phyloP scores from a whole-genome alignment of 2,888 invertebrate species.

The Lasioglossum figueresi region DNA sequence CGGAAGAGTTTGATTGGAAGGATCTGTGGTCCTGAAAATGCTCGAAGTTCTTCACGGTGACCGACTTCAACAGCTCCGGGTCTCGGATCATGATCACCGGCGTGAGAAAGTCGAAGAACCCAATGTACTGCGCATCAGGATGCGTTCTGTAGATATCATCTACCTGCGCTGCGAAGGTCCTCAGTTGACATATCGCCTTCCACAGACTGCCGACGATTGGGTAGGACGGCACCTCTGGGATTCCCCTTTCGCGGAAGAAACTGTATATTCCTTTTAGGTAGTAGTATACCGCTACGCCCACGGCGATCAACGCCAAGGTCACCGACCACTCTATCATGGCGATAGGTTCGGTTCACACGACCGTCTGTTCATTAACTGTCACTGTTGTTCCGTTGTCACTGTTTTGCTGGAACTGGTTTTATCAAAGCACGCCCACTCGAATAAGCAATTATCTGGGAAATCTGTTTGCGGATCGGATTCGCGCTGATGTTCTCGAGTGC shows the following conservation, averaged over 20 bases:
- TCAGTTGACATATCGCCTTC: background rate
- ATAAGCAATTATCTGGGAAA: background rate
- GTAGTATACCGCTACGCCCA: background rate
- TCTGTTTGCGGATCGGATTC: background rate
- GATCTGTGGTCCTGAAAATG: slow-evolving; percentile 73
- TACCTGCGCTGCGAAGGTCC: background rate
- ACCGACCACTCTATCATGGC: background rate
- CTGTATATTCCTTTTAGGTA: background rate
- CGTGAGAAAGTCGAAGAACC: slow-evolving; percentile 65
- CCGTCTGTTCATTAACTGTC: background rate
- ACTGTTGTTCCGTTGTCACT: background rate
- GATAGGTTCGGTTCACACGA: background rate
- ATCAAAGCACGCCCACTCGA: background rate
- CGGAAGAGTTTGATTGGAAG: slow-evolving; percentile 29
- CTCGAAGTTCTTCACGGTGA: slow-evolving; percentile 70
- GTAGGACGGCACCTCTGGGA: background rate
- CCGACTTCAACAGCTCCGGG: slow-evolving; percentile 75
- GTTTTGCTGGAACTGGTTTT: background rate
- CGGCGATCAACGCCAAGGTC: background rate
- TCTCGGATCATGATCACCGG: slow-evolving; percentile 76
- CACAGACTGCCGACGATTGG: background rate
- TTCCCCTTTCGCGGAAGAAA: background rate
- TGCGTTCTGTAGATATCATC: background rate
- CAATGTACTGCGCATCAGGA: slow-evolving; percentile 7
- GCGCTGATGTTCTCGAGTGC: background rate